Percentiles rank a stretch among this genome's conserved stretches.
Conservation (phyloP, 2,888 invertebrate genomes). For the Anarsia innoxiella region DNA sequence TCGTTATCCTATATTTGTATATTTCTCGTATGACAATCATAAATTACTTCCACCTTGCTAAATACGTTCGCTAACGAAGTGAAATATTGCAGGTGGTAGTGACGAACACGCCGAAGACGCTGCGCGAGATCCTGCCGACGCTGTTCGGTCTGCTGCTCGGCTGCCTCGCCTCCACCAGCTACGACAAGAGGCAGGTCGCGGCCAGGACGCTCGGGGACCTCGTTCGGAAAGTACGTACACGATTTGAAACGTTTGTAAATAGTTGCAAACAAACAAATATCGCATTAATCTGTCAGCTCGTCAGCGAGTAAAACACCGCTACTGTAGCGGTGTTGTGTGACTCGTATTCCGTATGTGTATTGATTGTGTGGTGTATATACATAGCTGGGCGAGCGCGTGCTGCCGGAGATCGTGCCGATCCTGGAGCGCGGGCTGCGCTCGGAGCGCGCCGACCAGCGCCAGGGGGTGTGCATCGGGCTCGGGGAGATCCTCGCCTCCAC, state of each 20-base stretch:
- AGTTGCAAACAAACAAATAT: no score
- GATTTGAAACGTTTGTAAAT: no score
- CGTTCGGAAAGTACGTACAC: conserved; percentile 89
- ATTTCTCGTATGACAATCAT: background rate
- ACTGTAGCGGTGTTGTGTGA: no score
- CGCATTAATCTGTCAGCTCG: no score
- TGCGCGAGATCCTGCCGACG: conserved; percentile 96
- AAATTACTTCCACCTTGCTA: background rate
- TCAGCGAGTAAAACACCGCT: no score
- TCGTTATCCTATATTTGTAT: no score
- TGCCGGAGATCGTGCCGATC: conserved; percentile 99
- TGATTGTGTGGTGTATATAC: background rate
- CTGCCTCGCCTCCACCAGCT: conserved; percentile 96
- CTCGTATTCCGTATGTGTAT: no score
- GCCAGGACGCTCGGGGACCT: conserved; percentile 97
- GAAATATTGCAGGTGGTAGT: conserved; percentile 84
- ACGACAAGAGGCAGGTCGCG: conserved; percentile 97
- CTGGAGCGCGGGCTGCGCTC: conserved; percentile 94
- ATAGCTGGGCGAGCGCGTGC: conserved; percentile 92
- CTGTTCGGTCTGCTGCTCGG: conserved; percentile 93
- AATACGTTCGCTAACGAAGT: background rate
- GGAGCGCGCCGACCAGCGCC: conserved; percentile 93
- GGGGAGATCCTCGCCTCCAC: conserved; percentile 99
- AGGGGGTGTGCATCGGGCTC: conserved; percentile 98
- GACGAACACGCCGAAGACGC: conserved; percentile 96